Evolutionary conservation across 2,888 invertebrate species (phyloP), one percentile per base, ranked within the genome.

Genomic region (Mythimna albipuncta): DNA sequence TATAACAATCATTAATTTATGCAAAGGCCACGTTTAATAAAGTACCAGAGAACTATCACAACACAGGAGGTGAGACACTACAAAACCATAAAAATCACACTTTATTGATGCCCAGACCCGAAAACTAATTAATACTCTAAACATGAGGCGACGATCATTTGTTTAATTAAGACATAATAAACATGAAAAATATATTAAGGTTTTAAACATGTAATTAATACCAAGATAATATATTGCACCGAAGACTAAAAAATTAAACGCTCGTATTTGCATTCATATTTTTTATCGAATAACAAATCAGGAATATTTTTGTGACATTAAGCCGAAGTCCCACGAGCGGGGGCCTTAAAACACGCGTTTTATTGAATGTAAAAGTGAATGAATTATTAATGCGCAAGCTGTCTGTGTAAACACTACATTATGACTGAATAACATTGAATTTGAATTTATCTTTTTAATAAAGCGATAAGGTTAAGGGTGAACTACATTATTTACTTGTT

Each of bases 381-480:
- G 75, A 82, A 81, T 71, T 84, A 74, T 76, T 69, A 82, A 84
- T 84, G 64, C 10, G 52, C 69, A 64, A 61, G 69, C 72, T 67
- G 77, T 59, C 67, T 63, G 68, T 70, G 77, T 82, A 75, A 72
- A 77, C 69, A 78, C 62, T 71, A 69, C 69, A 63, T 73, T 84
- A 82, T 77, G 72, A 55, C 57, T 69, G 70, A 70, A 70, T 74
- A 74, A 78, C 64, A 72, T 74, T 73, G 72, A 77, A 63, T 77
- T 73, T 77, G 63, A 74, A 72, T 79, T 59, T 64, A 76, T 75
- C n/a, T 68, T 73, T 63, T 64, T 62, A 69, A 62, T 77, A 65
- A 64, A 69, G 32, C 44, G 32, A 52, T 62, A 32, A 52, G 41
- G 52, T 65, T 65, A 74, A 38, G 54, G 47, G 21, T 66, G 13